Conservation (phyloP, 2,888 invertebrate genomes). For the Teinopalpus imperialis region DNA sequence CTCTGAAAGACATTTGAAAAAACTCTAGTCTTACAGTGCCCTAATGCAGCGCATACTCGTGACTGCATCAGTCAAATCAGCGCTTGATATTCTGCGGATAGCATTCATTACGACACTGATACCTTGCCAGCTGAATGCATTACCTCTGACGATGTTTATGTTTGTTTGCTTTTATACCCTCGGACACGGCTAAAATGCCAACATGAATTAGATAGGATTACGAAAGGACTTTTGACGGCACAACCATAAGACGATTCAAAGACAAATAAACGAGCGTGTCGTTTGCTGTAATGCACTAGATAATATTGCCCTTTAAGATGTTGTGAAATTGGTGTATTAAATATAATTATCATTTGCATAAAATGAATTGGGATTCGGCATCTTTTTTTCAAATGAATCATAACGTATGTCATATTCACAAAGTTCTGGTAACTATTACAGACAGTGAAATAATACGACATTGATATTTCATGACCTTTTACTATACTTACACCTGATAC, state of each 20-base stretch:
- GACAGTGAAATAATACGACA: no score
- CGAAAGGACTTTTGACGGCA: conserved; percentile 17
- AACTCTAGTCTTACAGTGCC: background rate
- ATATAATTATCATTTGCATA: no score
- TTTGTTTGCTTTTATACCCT: conserved; percentile 27
- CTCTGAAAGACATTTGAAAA: no score
- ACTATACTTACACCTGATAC: no score
- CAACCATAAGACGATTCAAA: conserved; percentile 2
- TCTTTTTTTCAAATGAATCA: no score
- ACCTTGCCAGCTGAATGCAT: conserved; percentile 47
- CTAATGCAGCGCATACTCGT: conserved; percentile 59
- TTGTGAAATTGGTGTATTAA: no score
- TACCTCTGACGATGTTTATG: conserved; percentile 49
- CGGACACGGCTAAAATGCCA: conserved; percentile 15
- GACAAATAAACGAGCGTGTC: background rate
- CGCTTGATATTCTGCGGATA: conserved; percentile 65
- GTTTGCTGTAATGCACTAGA: background rate
- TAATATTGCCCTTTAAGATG: background rate
- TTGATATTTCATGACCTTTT: no score
- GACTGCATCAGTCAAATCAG: conserved; percentile 74
- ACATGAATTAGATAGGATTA: conserved; percentile 17
- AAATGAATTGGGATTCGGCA: no score
- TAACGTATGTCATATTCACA: no score
- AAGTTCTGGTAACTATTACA: no score
- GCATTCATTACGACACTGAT: conserved; percentile 48